These are phyloP conservation scores for Neosalanx taihuensis DNA, from an alignment of 2,797 vertebrate species.

Conservation along the genomic window DNA sequence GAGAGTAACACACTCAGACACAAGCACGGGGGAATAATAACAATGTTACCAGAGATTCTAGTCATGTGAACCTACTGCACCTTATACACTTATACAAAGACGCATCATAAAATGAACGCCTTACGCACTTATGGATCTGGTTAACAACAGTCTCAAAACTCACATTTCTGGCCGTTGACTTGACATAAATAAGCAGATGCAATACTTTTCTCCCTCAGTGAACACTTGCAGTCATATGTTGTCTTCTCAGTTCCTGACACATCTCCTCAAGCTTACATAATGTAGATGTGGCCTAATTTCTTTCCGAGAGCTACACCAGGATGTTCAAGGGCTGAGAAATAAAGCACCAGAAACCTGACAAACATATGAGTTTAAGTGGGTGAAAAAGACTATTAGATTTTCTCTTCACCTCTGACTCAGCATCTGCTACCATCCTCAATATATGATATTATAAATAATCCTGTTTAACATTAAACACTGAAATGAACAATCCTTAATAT, in stretches of 20 bases:
- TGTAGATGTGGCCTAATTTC: conserved; percentile 76
- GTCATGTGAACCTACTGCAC: conserved; percentile 6
- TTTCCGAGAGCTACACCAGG: conserved; percentile 37
- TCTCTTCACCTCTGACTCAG: conserved; percentile 9
- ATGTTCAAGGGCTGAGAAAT: conserved; percentile 56
- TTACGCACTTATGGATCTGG: no score
- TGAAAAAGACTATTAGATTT: conserved; percentile 30
- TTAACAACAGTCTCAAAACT: neutral
- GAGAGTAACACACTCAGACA: conserved; percentile 49
- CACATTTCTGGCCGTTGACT: conserved; percentile 19
- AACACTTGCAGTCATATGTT: conserved; percentile 66
- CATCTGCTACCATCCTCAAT: neutral
- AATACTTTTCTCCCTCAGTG: conserved; percentile 53
- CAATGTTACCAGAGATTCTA: conserved; percentile 45
- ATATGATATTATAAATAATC: neutral
- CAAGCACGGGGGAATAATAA: conserved; percentile 50
- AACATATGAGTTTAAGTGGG: conserved; percentile 47
- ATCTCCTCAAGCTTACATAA: conserved; percentile 77
- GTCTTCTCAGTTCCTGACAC: conserved; percentile 69
- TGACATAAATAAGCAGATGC: conserved; percentile 48
- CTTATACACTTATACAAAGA: neutral
- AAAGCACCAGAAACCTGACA: conserved; percentile 55
- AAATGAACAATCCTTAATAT: conserved; percentile 20
- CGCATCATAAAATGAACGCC: neutral
- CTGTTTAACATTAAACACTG: neutral